A percentile compares a stretch with the other conserved stretches of the same genome.
Evolutionary conservation across 2,888 invertebrate genomes (phyloP).

Genomic region (Orgyia antiqua): DNA sequence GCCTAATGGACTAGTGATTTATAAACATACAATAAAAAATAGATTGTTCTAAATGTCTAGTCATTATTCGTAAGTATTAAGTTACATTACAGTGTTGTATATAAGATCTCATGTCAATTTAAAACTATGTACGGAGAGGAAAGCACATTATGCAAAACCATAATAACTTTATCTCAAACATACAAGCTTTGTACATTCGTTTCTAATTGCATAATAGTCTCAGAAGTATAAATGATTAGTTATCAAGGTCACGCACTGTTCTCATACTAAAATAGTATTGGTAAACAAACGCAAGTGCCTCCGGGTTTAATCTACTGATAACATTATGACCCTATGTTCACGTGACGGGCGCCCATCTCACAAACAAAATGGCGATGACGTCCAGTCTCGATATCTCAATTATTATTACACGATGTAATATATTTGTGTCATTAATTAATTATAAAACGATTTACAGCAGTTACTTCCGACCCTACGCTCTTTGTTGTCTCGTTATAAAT

Average conservation of each 20-base stretch:
- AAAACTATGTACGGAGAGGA: too few relatives aligned
- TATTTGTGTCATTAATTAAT: neutral
- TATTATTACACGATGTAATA: slow-evolving; percentile 2
- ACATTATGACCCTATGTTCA: slow-evolving; percentile 17
- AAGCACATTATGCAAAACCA: too few relatives aligned
- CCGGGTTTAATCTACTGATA: slow-evolving; percentile 13
- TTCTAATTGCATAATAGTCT: too few relatives aligned
- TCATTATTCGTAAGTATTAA: too few relatives aligned
- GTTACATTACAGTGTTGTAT: too few relatives aligned
- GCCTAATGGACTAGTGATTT: too few relatives aligned
- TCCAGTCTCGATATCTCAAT: slow-evolving; percentile 9
- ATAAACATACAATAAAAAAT: too few relatives aligned
- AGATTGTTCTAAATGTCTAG: too few relatives aligned
- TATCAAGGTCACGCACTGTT: slow-evolving; percentile 1
- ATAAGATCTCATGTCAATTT: too few relatives aligned
- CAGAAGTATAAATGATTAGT: too few relatives aligned
- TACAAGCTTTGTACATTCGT: too few relatives aligned
- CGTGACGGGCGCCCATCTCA: slow-evolving; percentile 12
- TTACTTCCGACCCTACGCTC: slow-evolving; percentile 12
- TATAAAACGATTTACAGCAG: neutral
- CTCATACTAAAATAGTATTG: slow-evolving; percentile 6
- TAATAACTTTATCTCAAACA: too few relatives aligned
- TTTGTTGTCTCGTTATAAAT: slow-evolving; percentile 10
- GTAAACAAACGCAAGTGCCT: slow-evolving; percentile 9
- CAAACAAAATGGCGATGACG: slow-evolving; percentile 22